phyloP scores from a whole-genome alignment of 30 jellyfish, hydroid and myxozoan genomes.

The Hydra vulgaris region DNA sequence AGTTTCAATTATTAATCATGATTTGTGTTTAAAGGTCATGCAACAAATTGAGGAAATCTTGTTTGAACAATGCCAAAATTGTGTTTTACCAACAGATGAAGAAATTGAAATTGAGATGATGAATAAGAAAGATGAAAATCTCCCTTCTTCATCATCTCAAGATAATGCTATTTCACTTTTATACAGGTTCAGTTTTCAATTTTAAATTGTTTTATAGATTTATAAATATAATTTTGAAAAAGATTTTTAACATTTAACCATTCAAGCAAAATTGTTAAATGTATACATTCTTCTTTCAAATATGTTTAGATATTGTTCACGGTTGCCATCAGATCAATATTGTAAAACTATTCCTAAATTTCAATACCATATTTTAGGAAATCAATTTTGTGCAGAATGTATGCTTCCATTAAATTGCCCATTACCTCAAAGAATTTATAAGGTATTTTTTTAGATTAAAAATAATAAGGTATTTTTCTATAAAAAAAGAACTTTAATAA shows the following conservation, averaged over 20 bases:
- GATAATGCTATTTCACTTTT: slow-evolving; percentile 48
- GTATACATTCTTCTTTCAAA: too few relatives aligned
- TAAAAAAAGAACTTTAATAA: too few relatives aligned
- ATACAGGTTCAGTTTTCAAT: slow-evolving; percentile 31
- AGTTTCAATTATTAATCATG: too few relatives aligned
- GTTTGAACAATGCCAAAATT: slow-evolving; percentile 46
- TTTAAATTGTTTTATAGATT: not conserved
- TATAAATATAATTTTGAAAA: not conserved
- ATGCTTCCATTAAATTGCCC: slow-evolving; percentile 65
- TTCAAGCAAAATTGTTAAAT: too few relatives aligned
- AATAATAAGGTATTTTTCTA: too few relatives aligned
- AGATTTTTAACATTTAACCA: too few relatives aligned
- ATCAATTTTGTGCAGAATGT: slow-evolving; percentile 29
- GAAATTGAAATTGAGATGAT: slow-evolving; percentile 33
- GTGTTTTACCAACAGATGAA: slow-evolving; percentile 57
- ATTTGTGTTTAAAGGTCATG: slow-evolving; percentile 35
- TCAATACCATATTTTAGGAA: slow-evolving; percentile 1
- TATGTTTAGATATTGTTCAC: slow-evolving; percentile 45
- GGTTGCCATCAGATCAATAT: slow-evolving; percentile 40
- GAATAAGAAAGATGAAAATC: slow-evolving; percentile 12
- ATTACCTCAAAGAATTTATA: slow-evolving; percentile 22
- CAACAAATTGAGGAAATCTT: slow-evolving; percentile 49
- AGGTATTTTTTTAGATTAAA: too few relatives aligned
- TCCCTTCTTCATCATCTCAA: slow-evolving; percentile 31
- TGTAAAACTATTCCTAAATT: slow-evolving; percentile 36